Evolutionary conservation across 2,888 invertebrate genomes (phyloP).

Genomic region (Fissipunctia ypsillon): DNA sequence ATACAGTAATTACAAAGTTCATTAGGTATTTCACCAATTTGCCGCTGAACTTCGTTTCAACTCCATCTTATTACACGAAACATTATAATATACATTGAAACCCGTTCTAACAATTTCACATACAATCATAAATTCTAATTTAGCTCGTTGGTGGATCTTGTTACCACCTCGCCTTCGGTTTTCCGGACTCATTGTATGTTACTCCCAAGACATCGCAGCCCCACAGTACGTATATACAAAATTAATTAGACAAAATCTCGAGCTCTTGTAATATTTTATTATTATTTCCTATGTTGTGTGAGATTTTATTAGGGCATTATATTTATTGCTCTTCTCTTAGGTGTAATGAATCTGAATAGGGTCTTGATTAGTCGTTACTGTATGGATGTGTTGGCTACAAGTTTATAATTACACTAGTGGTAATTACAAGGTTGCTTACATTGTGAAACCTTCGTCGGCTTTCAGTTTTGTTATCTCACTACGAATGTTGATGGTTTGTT

Average conservation of each 20-base stretch:
- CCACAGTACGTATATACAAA: conserved; percentile 87
- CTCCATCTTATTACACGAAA: conserved; percentile 78
- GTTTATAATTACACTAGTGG: conserved; percentile 88
- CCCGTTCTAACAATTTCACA: conserved; percentile 89
- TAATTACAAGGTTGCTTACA: conserved; percentile 87
- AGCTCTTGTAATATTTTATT: conserved; percentile 89
- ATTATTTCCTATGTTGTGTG: conserved; percentile 87
- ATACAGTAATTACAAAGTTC: conserved; percentile 79
- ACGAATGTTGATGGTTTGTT: conserved; percentile 86
- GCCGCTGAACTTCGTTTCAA: conserved; percentile 77
- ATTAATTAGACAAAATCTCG: conserved; percentile 90
- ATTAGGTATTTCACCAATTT: conserved; percentile 75
- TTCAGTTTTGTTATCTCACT: conserved; percentile 82
- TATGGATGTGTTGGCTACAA: conserved; percentile 82
- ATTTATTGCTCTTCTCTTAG: conserved; percentile 87
- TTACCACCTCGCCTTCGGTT: conserved; percentile 86
- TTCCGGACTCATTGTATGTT: conserved; percentile 87
- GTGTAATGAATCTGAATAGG: conserved; percentile 87
- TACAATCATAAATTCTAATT: conserved; percentile 91
- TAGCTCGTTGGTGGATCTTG: conserved; percentile 87
- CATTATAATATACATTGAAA: conserved; percentile 83
- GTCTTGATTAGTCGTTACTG: conserved; percentile 85
- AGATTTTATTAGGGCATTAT: conserved; percentile 88
- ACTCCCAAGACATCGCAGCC: conserved; percentile 89
- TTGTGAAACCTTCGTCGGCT: conserved; percentile 81